A percentile compares a stretch with the other conserved stretches of the same genome.
Evolutionary conservation across 2,797 vertebrate species (phyloP).

Genomic region (Microctenopoma steveboyesi): DNA sequence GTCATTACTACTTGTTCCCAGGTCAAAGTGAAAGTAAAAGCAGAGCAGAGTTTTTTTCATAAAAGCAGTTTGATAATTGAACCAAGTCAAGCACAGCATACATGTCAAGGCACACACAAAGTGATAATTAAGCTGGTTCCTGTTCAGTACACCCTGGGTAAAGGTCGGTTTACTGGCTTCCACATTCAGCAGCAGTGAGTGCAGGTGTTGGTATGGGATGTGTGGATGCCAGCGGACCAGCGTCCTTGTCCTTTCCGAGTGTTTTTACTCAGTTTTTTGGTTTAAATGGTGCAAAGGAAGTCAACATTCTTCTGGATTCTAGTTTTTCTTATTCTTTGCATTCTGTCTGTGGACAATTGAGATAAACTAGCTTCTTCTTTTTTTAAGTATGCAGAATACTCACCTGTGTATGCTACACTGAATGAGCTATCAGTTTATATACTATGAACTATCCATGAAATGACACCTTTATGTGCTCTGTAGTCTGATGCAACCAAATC

Average conservation of each 20-base stretch:
- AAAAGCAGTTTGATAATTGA: slow-evolving; percentile 35
- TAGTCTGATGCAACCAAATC: too few species aligned
- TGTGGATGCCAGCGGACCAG: not conserved
- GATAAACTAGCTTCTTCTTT: too few species aligned
- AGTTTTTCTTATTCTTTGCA: too few species aligned
- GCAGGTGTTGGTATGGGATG: not conserved
- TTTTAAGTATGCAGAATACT: too few species aligned
- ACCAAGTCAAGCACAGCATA: slow-evolving; percentile 15
- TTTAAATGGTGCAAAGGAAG: too few species aligned
- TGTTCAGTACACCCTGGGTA: slow-evolving; percentile 26
- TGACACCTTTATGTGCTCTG: too few species aligned
- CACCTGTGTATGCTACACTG: too few species aligned
- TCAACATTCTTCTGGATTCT: too few species aligned
- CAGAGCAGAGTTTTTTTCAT: slow-evolving; percentile 13
- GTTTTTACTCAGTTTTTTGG: not conserved
- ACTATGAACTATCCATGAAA: too few species aligned
- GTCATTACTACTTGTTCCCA: slow-evolving; percentile 5
- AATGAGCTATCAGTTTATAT: too few species aligned
- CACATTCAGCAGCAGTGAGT: not conserved
- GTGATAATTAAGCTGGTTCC: slow-evolving; percentile 25
- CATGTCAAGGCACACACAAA: slow-evolving; percentile 10
- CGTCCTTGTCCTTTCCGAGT: too few species aligned
- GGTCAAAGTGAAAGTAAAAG: slow-evolving; percentile 18
- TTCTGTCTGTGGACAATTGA: too few species aligned
- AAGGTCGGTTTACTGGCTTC: slow-evolving; percentile 10